Conservation (phyloP, 2,113 vertebrate species). For the Xenopus laevis region DNA sequence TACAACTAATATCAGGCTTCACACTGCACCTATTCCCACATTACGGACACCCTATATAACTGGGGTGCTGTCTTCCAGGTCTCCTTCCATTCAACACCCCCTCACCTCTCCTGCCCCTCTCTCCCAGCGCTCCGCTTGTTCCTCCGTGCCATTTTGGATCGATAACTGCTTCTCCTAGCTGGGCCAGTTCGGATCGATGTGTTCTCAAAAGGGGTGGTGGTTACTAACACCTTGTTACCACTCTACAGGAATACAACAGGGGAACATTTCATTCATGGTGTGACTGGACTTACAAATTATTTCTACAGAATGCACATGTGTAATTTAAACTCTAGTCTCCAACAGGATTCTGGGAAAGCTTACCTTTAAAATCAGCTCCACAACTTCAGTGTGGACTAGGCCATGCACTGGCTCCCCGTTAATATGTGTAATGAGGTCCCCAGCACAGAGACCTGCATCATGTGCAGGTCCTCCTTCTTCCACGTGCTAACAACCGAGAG, state of each 20-base stretch:
- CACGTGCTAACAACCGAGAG: constrained; percentile 69
- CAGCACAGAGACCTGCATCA: constrained; percentile 83
- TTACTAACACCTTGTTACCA: constrained; percentile 86
- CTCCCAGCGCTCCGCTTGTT: constrained; percentile 74
- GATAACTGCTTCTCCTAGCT: constrained; percentile 81
- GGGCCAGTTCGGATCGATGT: constrained; percentile 88
- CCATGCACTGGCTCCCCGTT: constrained; percentile 90
- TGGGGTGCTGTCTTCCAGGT: too few species aligned
- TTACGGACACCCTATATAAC: too few species aligned
- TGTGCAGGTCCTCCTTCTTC: constrained; percentile 86
- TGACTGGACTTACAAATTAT: too few species aligned
- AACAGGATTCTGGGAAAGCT: constrained; percentile 2
- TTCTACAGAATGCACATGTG: too few species aligned
- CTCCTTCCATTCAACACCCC: too few species aligned
- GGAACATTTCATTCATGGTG: too few species aligned
- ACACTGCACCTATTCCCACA: too few species aligned
- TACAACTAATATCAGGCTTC: too few species aligned
- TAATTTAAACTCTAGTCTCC: fast-evolving
- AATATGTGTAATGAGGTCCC: constrained; percentile 92
- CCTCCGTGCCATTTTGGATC: constrained; percentile 85
- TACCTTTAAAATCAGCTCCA: constrained; percentile 91
- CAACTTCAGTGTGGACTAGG: constrained; percentile 89
- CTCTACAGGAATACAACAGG: constrained; percentile 62
- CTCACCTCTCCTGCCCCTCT: constrained; percentile 80
- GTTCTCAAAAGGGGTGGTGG: constrained; percentile 90